phyloP scores from a whole-genome alignment of 2,797 vertebrate species.

The Poeciliopsis paucimaculata region DNA sequence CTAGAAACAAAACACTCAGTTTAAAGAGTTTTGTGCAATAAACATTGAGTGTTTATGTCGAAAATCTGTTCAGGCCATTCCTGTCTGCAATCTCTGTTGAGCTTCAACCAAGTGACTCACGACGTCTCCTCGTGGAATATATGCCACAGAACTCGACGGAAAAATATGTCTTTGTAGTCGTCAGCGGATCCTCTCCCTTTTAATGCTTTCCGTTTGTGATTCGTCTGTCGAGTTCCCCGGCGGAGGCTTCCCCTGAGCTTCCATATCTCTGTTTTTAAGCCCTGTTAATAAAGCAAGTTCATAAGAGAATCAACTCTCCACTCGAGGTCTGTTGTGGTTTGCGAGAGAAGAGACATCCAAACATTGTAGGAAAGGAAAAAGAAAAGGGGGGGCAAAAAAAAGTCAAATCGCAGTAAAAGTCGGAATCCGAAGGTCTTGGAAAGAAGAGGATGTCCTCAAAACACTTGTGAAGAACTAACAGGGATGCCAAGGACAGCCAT shows the following conservation, averaged over 20 bases:
- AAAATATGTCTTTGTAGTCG: neutral
- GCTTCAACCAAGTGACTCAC: neutral
- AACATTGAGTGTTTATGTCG: neutral
- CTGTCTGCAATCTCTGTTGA: neutral
- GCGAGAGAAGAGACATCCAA: conserved; percentile 54
- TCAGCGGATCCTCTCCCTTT: neutral
- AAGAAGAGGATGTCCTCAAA: conserved; percentile 77
- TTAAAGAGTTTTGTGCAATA: conserved; percentile 6
- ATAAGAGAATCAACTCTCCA: conserved; percentile 10
- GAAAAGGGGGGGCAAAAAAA: neutral
- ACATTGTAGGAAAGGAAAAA: conserved; percentile 24
- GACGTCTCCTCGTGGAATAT: neutral
- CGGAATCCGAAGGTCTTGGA: conserved; percentile 72
- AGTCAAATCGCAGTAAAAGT: conserved; percentile 55
- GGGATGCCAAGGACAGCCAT: conserved; percentile 79
- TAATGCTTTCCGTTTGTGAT: neutral
- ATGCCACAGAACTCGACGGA: neutral
- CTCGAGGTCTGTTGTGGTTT: conserved; percentile 38
- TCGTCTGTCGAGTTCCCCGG: neutral
- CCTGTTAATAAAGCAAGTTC: conserved; percentile 18
- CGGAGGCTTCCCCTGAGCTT: conserved; percentile 13
- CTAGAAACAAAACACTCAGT: neutral
- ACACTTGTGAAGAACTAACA: conserved; percentile 74
- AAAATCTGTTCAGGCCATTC: neutral
- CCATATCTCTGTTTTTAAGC: conserved; percentile 1